Base-by-base conservation (phyloP, 2,888 invertebrate genomes). In the Isoperla grammatica region DNA sequence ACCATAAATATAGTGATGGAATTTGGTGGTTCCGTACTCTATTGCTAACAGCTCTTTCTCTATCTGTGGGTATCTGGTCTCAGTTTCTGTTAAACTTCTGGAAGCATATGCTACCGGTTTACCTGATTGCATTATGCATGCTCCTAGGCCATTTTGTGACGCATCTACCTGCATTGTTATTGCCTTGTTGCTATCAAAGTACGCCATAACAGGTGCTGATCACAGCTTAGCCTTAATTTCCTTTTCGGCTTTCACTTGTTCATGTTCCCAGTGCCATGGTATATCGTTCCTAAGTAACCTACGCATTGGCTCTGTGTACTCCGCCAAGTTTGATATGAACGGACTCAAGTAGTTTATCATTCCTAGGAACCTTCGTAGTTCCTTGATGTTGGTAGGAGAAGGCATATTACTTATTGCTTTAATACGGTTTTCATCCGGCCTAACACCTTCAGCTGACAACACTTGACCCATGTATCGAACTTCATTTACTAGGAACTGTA, bases 101-200 rank as follows among this genome's bases (percentile, higher is more conserved):
- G 71, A 70, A 9, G 71, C 72, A 65, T 71, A 73, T 6, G 67
- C 69, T 12, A 71, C 65, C 5, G n/a, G n/a, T n/a, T n/a, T n/a
- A n/a, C n/a, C n/a, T n/a, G n/a, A n/a, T n/a, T n/a, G n/a, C n/a
- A n/a, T 49, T 6, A 72, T 58, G 8, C 68, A 69, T 22, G 70
- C 68, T 9, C 71, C 72, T 13, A 71, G 53, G 8, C 66, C 69
- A 45, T 57, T 53, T 48, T 58, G 59, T 17, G 67, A 67, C 9
- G 67, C 66, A 66, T 71, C 70, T 11, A 49, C 50, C 15, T 63
- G 58, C 2, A 64, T 57, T 6, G 19, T 48, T 6, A 64, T 48
- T 39, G 29, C 39, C 13, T 59, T 19, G 29, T 39, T 46, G 19
- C 53, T 37, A 55, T 61, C 45, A 55, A 63, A 64, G 23, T 46